These are phyloP conservation scores for Hycleus phaleratus DNA, from an alignment of 1,140 invertebrate species.

Conservation along the genomic window DNA sequence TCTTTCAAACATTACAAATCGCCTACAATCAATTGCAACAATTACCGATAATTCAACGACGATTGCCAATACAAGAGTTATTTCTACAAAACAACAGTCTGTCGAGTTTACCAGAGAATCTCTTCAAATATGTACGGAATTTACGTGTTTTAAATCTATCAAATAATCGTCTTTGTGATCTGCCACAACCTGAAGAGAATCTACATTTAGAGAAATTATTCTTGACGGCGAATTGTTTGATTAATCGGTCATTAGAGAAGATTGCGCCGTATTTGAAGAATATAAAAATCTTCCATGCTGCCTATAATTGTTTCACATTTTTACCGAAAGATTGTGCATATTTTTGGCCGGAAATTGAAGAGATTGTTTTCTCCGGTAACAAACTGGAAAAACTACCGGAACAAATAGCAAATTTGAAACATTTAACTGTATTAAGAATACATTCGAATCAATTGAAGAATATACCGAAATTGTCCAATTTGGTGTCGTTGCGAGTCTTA, in stretches of 20 bases:
- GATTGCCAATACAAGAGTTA: constrained; percentile 59
- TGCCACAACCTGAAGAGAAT: constrained; percentile 53
- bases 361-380: constrained; percentile 76
- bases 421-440: constrained; percentile 66
- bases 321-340: constrained; percentile 67
- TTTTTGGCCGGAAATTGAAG: constrained; percentile 70
- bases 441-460: constrained; percentile 72
- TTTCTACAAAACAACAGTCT: constrained; percentile 72
- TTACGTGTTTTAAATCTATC: constrained; percentile 67
- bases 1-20: constrained; percentile 61
- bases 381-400: constrained; percentile 68
- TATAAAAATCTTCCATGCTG: constrained; percentile 63
- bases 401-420: constrained; percentile 60
- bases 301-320: constrained; percentile 67
- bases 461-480: constrained; percentile 67
- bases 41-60: constrained; percentile 60
- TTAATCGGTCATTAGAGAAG: constrained; percentile 60
- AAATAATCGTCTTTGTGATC: constrained; percentile 63
- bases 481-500: constrained; percentile 65
- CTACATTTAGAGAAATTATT: constrained; percentile 62
- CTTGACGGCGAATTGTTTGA: constrained; percentile 69
- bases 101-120: constrained; percentile 61
- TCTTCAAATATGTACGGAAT: constrained; percentile 64
- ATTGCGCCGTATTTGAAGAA: constrained; percentile 47
- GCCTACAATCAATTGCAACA: constrained; percentile 67